A percentile compares a stretch with the other conserved stretches of the same genome.
Conservation (phyloP, 1,140 invertebrate genomes). For the Streblospio benedicti region DNA sequence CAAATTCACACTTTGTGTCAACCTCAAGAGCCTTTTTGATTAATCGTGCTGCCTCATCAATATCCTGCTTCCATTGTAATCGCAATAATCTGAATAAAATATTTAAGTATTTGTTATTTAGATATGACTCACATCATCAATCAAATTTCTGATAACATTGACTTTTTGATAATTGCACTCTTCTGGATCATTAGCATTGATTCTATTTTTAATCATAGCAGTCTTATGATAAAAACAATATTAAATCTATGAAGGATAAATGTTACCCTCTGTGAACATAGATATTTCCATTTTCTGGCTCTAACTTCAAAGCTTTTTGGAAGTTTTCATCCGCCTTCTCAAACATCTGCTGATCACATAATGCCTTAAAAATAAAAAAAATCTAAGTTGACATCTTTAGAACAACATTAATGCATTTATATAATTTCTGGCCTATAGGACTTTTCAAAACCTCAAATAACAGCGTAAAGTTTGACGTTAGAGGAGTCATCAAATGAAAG, state of each 20-base stretch:
- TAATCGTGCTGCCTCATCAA: constrained; percentile 66
- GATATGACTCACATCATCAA: neutral
- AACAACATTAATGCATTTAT: too few species aligned
- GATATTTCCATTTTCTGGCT: constrained; percentile 75
- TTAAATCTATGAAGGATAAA: too few species aligned
- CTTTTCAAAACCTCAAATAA: too few species aligned
- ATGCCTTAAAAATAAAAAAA: constrained; percentile 47
- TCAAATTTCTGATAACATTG: too few species aligned
- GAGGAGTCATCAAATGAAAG: too few species aligned
- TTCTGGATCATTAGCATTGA: too few species aligned
- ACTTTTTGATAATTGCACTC: too few species aligned
- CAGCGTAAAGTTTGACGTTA: too few species aligned
- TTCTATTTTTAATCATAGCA: too few species aligned
- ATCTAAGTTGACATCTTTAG: too few species aligned
- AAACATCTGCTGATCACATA: constrained; percentile 73
- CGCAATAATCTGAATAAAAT: constrained; percentile 55
- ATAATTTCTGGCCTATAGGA: too few species aligned
- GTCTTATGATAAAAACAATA: too few species aligned
- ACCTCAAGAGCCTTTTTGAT: constrained; percentile 75
- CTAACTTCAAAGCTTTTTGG: constrained; percentile 67
- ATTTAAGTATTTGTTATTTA: constrained; percentile 13
- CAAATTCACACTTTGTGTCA: constrained; percentile 86
- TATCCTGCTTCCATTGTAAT: constrained; percentile 69
- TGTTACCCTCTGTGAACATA: constrained; percentile 74
- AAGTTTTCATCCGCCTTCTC: constrained; percentile 72